Conservation (phyloP, 2,888 invertebrate genomes). For the Lepidocyrtoides sp. region DNA sequence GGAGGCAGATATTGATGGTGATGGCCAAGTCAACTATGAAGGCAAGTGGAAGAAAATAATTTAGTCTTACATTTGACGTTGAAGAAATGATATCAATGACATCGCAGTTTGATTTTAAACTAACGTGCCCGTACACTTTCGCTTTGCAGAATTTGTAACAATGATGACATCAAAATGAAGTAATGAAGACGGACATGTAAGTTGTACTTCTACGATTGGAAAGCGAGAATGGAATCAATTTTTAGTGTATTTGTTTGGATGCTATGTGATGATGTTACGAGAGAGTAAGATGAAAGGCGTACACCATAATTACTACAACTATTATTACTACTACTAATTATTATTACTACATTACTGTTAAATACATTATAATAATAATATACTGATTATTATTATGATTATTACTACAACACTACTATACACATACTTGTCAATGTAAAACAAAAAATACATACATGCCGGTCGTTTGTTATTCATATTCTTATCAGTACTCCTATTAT, state of each 20-base stretch:
- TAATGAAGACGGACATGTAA: slow-evolving; percentile 82
- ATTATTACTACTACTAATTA: slow-evolving; percentile 67
- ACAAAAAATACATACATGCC: slow-evolving; percentile 77
- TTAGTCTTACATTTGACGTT: too few species aligned
- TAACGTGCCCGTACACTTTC: too few species aligned
- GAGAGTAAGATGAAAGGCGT: slow-evolving; percentile 82
- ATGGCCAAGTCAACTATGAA: slow-evolving; percentile 99
- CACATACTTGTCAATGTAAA: slow-evolving; percentile 65
- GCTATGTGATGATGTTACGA: slow-evolving; percentile 80
- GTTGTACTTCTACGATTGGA: slow-evolving; percentile 79
- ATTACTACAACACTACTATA: slow-evolving; percentile 61
- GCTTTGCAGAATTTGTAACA: slow-evolving; percentile 97
- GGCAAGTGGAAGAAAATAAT: too few species aligned
- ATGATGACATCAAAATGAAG: slow-evolving; percentile 99
- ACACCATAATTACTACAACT: slow-evolving; percentile 79
- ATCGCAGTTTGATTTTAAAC: too few species aligned
- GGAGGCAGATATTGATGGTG: slow-evolving; percentile 99
- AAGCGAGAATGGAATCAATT: slow-evolving; percentile 82
- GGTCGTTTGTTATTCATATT: slow-evolving; percentile 75
- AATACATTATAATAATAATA: slow-evolving; percentile 59
- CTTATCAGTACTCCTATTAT: slow-evolving; percentile 69
- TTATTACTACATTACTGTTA: slow-evolving; percentile 63
- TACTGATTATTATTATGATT: slow-evolving; percentile 68
- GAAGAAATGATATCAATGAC: too few species aligned
- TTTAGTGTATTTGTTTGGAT: slow-evolving; percentile 83